Base-by-base conservation (phyloP, 2,113 vertebrate genomes). In the Macquaria ambigua region DNA sequence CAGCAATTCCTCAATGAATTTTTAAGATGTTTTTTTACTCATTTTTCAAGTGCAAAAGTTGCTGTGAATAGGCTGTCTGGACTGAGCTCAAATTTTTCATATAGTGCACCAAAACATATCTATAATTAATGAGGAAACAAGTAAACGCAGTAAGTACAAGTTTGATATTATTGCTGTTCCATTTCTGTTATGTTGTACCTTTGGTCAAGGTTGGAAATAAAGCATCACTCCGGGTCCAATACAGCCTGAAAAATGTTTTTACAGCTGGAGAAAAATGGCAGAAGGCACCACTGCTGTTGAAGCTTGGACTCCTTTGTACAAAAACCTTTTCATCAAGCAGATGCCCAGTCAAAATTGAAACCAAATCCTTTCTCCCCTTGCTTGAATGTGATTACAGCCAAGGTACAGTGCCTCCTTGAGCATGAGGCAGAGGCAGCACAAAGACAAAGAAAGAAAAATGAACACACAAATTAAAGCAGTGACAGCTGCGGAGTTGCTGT, bases 391-490 rank as follows among this genome's bases (percentile, higher is more conserved):
- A 81, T 86, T 74, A 69, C 31, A 28, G 63, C 63, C 25, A 74
- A 90, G 77, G 88, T 70, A 28, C 50, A 28, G 48, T 8, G 72
- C 56, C 53, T 79, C 62, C 58, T 79, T 0, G 23, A 82, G 85
- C 59, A 28, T 0, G 6, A 77, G 72, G 77, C 72, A 28, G 61
- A 73, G 5, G 68, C 67, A 43, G 64, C 11, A 15, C 34, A 63
- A 64, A 73, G 48, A 31, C 55, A 72, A 66, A 84, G 43, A 37
- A 56, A 74, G 55, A 74, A 71, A 86, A 86, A 84, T 52, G 66
- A 87, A 74, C n/a, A 18, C 56, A 78, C 72, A 87, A 87, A 87
- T 86, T 64, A 83, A 81, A 83, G 83, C 46, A 3, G 75, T 58
- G 82, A 87, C 82, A 85, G 87, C 85, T 83, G 85, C 28, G 1